These are phyloP conservation scores for Acanthurus leucopareius DNA, from an alignment of 2,797 vertebrate species.

Conservation along the genomic window DNA sequence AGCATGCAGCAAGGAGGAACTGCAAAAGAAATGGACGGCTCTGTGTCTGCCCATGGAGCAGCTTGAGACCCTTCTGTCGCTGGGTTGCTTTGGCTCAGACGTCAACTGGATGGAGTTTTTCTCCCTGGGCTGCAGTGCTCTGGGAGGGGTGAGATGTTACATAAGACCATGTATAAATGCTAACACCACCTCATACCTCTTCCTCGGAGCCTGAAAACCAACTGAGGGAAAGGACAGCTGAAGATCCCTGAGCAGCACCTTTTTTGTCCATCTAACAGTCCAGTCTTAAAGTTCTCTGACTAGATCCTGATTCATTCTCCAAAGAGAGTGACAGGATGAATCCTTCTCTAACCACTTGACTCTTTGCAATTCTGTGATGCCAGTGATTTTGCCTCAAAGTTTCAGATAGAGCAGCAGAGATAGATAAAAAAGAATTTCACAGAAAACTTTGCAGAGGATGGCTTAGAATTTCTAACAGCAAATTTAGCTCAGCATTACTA, in stretches of 20 bases:
- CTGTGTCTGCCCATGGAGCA: conserved; percentile 88
- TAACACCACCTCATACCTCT: conserved; percentile 41
- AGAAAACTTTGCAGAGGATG: conserved; percentile 37
- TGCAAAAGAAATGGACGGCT: conserved; percentile 88
- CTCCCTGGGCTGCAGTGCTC: conserved; percentile 89
- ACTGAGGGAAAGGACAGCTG: conserved; percentile 31
- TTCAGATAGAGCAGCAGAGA: conserved; percentile 23
- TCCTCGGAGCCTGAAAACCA: conserved; percentile 28
- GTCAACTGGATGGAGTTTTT: conserved; percentile 92
- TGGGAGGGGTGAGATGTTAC: conserved; percentile 87
- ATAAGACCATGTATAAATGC: conserved; percentile 47
- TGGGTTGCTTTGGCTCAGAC: conserved; percentile 82
- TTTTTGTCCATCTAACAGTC: conserved; percentile 33
- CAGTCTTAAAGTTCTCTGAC: conserved; percentile 16
- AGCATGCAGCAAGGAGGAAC: conserved; percentile 75
- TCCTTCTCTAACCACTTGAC: conserved; percentile 32
- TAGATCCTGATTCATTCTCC: conserved; percentile 18
- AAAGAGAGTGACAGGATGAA: conserved; percentile 41
- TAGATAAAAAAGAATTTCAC: conserved; percentile 47
- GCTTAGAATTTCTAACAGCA: conserved; percentile 30
- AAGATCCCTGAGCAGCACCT: conserved; percentile 23
- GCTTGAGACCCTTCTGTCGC: conserved; percentile 82
- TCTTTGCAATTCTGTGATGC: conserved; percentile 36
- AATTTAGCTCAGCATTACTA: conserved; percentile 4
- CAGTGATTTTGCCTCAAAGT: conserved; percentile 28